Evolutionary conservation across 2,888 invertebrate genomes (phyloP), one percentile per base, ranked within the genome.

Genomic region (Mimas tiliae): DNA sequence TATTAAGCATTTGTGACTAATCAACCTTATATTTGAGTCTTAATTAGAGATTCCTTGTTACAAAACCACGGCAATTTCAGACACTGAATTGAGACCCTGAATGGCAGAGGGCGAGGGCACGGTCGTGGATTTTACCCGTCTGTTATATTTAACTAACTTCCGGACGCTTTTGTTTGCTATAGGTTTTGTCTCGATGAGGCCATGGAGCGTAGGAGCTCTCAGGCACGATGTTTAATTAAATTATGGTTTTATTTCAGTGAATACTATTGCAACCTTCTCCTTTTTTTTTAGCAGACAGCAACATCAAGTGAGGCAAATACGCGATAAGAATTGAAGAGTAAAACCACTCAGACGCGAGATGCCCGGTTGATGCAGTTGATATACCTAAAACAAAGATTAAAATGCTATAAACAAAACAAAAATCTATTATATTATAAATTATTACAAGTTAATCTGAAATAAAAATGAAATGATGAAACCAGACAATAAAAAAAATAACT

Each of bases 271-370:
- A 27, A 27, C 4, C 27, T 27, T 27, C 27, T 27, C 4, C 14
- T 27, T 52, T 33, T 6, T 14, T 86, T 86, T 21, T 88, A 93
- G 93, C 79, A n/a, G n/a, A n/a, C n/a, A n/a, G n/a, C n/a, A n/a
- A n/a, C n/a, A n/a, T n/a, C n/a, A n/a, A n/a, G n/a, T n/a, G n/a
- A n/a, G n/a, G n/a, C n/a, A n/a, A n/a, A n/a, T n/a, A n/a, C n/a
- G n/a, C n/a, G n/a, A n/a, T n/a, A n/a, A n/a, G n/a, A n/a, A n/a
- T n/a, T n/a, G n/a, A n/a, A n/a, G n/a, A n/a, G n/a, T n/a, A n/a
- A n/a, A n/a, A n/a, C n/a, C n/a, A n/a, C n/a, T n/a, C n/a, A n/a
- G n/a, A n/a, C n/a, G n/a, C n/a, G n/a, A n/a, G n/a, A n/a, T n/a
- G n/a, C n/a, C n/a, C n/a, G n/a, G n/a, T n/a, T n/a, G n/a, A n/a